Percentiles rank a stretch among this genome's conserved stretches.
phyloP scores from a whole-genome alignment of 2,888 invertebrate genomes.

The Drosophila emarginata region DNA sequence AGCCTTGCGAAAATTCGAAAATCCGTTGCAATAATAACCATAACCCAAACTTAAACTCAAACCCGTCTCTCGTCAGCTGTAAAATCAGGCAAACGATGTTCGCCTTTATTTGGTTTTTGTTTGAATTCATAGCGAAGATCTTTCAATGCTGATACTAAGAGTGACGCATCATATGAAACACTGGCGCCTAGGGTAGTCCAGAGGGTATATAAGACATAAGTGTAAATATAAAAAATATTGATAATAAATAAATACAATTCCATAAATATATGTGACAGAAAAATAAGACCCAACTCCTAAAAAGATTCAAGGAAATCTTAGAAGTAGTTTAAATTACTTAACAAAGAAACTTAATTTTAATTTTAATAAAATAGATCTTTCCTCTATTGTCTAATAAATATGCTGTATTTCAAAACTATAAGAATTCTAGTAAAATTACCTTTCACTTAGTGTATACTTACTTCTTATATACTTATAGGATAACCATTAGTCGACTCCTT shows the following conservation, averaged over 20 bases:
- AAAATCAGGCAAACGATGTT: slow-evolving; percentile 58
- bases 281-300: too few species aligned
- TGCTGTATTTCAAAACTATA: too few species aligned
- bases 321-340: too few species aligned
- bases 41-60: slow-evolving; percentile 22
- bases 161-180: slow-evolving; percentile 71
- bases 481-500: background rate
- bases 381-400: too few species aligned
- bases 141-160: slow-evolving; percentile 67
- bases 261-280: too few species aligned
- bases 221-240: too few species aligned
- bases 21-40: slow-evolving; percentile 58
- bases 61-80: slow-evolving; percentile 35
- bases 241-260: too few species aligned
- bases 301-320: too few species aligned
- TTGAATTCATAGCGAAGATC: slow-evolving; percentile 33
- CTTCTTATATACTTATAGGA: background rate
- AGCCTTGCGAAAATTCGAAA: slow-evolving; percentile 63
- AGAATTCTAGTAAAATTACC: too few species aligned
- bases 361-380: too few species aligned
- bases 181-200: slow-evolving; percentile 1
- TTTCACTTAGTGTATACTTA: too few species aligned
- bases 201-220: background rate
- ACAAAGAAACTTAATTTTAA: too few species aligned
- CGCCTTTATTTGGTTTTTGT: slow-evolving; percentile 40